Evolutionary conservation across 2,113 vertebrate species (phyloP).

Genomic region (Mohoua ochrocephala): DNA sequence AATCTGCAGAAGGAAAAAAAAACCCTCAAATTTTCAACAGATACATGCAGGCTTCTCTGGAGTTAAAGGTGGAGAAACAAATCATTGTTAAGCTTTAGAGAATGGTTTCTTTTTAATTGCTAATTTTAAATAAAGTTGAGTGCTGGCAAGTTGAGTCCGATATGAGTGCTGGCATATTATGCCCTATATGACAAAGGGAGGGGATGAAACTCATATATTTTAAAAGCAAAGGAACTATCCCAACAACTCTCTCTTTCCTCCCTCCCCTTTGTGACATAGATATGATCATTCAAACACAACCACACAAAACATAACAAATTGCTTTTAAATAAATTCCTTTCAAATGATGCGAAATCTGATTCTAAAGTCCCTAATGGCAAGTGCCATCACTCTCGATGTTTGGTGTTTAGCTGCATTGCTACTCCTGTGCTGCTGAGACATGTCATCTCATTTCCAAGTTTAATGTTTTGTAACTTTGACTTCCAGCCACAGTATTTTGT

Average conservation of each 20-base stretch:
- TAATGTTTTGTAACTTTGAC: background rate
- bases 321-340: background rate
- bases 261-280: background rate
- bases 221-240: background rate
- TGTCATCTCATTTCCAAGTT: background rate
- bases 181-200: no score
- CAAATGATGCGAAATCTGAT: background rate
- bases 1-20: background rate
- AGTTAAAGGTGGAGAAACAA: background rate
- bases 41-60: background rate
- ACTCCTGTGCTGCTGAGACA: background rate
- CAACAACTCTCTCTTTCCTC: background rate
- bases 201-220: background rate
- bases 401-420: background rate
- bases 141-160: no score
- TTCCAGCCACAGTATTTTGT: background rate
- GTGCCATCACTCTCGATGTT: background rate
- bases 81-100: background rate
- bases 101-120: background rate
- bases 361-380: background rate
- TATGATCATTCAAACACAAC: background rate
- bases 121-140: background rate
- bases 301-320: background rate
- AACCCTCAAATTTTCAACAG: fast-evolving
- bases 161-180: no score